Conservation (phyloP, 2,797 vertebrate genomes). For the Chrysolophus pictus region DNA sequence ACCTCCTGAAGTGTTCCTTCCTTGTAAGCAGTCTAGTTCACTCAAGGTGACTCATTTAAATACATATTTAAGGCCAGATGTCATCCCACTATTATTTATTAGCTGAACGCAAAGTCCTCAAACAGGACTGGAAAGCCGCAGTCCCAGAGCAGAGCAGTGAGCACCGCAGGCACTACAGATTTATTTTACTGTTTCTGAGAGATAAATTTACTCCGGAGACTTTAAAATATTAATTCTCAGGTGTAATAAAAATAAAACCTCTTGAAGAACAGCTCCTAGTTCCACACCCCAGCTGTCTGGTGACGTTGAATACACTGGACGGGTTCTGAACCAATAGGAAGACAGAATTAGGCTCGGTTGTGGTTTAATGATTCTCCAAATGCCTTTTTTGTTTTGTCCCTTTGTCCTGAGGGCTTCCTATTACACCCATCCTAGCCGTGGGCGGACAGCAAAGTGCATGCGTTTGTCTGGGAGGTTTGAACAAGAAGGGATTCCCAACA, state of each 20-base stretch:
- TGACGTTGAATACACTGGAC: neutral
- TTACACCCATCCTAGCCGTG: neutral
- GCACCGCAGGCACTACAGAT: neutral
- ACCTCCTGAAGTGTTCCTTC: conserved; percentile 13
- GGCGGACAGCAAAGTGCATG: neutral
- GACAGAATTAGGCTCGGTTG: conserved; percentile 13
- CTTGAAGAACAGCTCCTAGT: neutral
- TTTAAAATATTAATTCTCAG: neutral
- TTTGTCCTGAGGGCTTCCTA: conserved; percentile 48
- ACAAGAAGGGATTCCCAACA: conserved; percentile 20
- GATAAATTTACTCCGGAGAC: neutral
- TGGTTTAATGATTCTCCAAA: conserved; percentile 61
- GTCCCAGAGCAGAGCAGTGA: neutral
- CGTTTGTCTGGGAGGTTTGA: conserved; percentile 12
- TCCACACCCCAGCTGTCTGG: neutral
- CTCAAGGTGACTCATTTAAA: conserved; percentile 33
- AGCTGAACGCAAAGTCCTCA: neutral
- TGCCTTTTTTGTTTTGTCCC: conserved; percentile 26
- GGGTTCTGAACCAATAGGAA: neutral
- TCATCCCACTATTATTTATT: neutral
- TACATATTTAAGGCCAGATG: conserved; percentile 29
- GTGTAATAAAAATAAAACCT: neutral
- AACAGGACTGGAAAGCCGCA: neutral
- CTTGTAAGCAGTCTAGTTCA: neutral
- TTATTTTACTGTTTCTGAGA: neutral